Conservation (phyloP, 2,797 vertebrate genomes). For the Melanotaenia boesemani region DNA sequence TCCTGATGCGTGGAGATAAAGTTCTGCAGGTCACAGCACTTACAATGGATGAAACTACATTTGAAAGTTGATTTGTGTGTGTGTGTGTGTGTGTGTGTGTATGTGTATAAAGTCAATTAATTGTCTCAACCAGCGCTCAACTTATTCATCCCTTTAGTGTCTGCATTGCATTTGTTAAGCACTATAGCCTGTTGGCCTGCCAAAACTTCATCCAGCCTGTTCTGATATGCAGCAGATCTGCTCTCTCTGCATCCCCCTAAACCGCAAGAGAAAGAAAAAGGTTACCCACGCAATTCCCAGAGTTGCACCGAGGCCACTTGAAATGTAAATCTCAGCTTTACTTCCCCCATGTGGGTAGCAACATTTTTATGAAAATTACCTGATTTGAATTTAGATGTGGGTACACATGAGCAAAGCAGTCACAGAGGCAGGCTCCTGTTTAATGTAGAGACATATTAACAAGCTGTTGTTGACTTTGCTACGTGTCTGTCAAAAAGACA, state of each 20-base stretch:
- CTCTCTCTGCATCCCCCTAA: constrained; percentile 23
- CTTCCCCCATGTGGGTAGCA: constrained; percentile 55
- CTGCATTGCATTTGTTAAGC: constrained; percentile 19
- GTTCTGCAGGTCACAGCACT: constrained; percentile 39
- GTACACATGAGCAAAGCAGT: constrained; percentile 45
- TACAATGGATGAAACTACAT: constrained; percentile 10
- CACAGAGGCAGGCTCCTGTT: constrained; percentile 45
- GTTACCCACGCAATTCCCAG: constrained; percentile 68
- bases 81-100: neutral
- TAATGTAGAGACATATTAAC: constrained; percentile 65
- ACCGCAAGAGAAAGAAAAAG: constrained; percentile 44
- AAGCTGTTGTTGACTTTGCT: constrained; percentile 65
- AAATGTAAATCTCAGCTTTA: constrained; percentile 75
- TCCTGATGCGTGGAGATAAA: constrained; percentile 38
- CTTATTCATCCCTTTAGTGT: constrained; percentile 22
- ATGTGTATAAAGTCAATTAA: constrained; percentile 15
- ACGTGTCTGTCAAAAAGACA: constrained; percentile 65
- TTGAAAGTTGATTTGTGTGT: neutral
- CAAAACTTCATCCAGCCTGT: constrained; percentile 46
- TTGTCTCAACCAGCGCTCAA: neutral
- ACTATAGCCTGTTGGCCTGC: constrained; percentile 21
- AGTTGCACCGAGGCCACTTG: constrained; percentile 66
- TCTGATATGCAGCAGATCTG: constrained; percentile 44
- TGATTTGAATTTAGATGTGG: constrained; percentile 76
- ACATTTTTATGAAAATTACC: constrained; percentile 76